Evolutionary conservation across 2,797 vertebrate species (phyloP).

Genomic region (Darevskia nairensis): DNA sequence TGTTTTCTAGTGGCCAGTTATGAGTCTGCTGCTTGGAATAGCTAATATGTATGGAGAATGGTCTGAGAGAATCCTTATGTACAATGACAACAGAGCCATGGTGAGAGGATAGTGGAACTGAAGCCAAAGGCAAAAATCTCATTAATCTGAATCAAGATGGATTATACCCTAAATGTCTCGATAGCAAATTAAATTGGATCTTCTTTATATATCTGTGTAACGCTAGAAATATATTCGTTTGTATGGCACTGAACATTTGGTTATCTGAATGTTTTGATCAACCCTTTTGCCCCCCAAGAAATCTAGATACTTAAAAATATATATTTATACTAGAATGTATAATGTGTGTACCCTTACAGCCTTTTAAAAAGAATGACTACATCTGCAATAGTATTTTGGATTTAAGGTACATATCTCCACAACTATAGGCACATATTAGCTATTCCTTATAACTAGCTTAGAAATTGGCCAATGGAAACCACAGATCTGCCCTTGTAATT

Average conservation of each 20-base stretch:
- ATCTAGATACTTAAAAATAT: neutral
- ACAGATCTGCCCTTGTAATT: constrained; percentile 1
- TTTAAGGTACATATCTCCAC: too few relatives aligned
- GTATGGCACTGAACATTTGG: neutral
- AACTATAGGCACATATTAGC: too few relatives aligned
- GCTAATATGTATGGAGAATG: constrained; percentile 15
- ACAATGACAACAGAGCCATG: neutral
- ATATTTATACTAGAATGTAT: neutral
- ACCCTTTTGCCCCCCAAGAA: neutral
- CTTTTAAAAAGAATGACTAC: neutral
- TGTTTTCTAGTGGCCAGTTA: constrained; percentile 36
- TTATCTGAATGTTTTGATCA: neutral
- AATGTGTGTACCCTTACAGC: neutral
- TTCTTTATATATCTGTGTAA: neutral
- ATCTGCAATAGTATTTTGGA: too few relatives aligned
- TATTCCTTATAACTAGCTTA: neutral
- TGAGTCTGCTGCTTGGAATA: constrained; percentile 12
- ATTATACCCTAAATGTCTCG: neutral
- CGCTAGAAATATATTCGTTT: neutral
- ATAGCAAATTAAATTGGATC: neutral
- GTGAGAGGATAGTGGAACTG: neutral
- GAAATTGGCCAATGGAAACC: constrained; percentile 34
- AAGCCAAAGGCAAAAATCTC: neutral
- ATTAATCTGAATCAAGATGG: neutral
- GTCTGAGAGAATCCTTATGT: constrained; percentile 2